Evolutionary conservation across 1,140 invertebrate genomes (phyloP), one percentile per base, ranked within the genome.

Genomic region (Drosophila subobscura): DNA sequence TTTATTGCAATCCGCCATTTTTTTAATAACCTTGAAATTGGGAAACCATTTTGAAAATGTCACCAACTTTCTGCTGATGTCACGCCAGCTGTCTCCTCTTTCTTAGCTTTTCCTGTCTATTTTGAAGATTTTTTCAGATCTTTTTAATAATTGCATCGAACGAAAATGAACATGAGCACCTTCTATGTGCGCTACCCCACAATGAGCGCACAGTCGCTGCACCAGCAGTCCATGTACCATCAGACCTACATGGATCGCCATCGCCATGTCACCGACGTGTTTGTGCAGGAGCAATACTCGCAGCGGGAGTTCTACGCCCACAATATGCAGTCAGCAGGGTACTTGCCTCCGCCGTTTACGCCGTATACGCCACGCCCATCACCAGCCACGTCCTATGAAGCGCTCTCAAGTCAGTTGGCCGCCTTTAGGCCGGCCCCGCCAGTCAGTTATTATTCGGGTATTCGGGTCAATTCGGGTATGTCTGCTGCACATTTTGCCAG

Each of bases 171-270:
- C 6, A 74, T 74, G 71, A 74, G 65, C 27, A 25, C 40, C 41
- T 27, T 73, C n/a, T 77, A 0, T 76, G 54, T 20, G 66, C 67
- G 29, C 7, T 71, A 40, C 64, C 81, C 16, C 3, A 10, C 75
- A 4, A 5, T 85, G 54, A 58, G 73, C 16, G 50, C 76, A 22
- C 77, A 86, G 25, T 73, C 81, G 2, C 22, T 73, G 41, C 67
- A 65, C 49, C 73, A 86, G 44, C 81, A 85, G 27, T 77, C 73
- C 5, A 58, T 76, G 56, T 86, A 86, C 47, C 81, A 83, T 23
- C 81, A 86, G 41, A 89, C 78, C 5, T 88, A 89, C 33, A 37
- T 81, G 66, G 74, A 86, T 49, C 78, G 65, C 33, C 67, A 58
- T 27, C 79, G 66, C 29, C 63, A 79, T 65, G 59, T 70, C 5